A percentile compares a stretch with the other conserved stretches of the same genome.
These are phyloP conservation scores for Carassius auratus DNA, from an alignment of 2,113 vertebrate genomes.

Conservation along the genomic window DNA sequence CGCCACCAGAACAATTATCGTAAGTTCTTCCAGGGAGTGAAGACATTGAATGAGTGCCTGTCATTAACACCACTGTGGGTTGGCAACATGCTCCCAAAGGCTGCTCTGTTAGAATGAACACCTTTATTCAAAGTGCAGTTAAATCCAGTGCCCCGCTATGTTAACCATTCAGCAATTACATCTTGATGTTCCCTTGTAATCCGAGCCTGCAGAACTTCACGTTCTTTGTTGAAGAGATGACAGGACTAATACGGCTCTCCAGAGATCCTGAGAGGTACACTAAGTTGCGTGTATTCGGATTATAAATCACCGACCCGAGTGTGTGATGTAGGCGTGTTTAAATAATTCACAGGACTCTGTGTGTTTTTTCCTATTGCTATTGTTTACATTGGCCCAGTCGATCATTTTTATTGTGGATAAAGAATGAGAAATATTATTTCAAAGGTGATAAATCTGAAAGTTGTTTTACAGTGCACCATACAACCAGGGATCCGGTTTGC, in stretches of 20 bases:
- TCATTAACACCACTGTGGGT: constrained; percentile 62
- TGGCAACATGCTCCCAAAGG: constrained; percentile 49
- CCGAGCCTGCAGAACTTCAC: constrained; percentile 33
- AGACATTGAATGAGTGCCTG: constrained; percentile 64
- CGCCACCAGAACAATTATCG: constrained; percentile 63
- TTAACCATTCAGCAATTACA: constrained; percentile 45
- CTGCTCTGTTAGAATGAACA: constrained; percentile 54
- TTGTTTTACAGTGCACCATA: constrained; percentile 39
- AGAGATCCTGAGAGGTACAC: constrained; percentile 30
- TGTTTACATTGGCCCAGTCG: constrained; percentile 51
- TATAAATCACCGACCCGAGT: constrained; percentile 52
- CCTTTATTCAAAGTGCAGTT: constrained; percentile 48
- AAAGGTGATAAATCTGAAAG: constrained; percentile 43
- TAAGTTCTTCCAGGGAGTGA: constrained; percentile 60
- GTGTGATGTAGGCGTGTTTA: constrained; percentile 51
- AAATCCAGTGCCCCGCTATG: constrained; percentile 22
- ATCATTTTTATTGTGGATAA: constrained; percentile 52
- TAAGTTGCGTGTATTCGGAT: constrained; percentile 54
- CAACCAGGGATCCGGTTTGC: constrained; percentile 9
- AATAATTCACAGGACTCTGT: constrained; percentile 45
- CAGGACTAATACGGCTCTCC: constrained; percentile 54
- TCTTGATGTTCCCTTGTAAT: constrained; percentile 35
- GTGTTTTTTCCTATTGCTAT: constrained; percentile 40
- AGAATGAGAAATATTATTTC: constrained; percentile 48
- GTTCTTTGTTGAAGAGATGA: constrained; percentile 39